Evolutionary conservation across 2,113 vertebrate species (phyloP).

Genomic region (Amazona guildingii): DNA sequence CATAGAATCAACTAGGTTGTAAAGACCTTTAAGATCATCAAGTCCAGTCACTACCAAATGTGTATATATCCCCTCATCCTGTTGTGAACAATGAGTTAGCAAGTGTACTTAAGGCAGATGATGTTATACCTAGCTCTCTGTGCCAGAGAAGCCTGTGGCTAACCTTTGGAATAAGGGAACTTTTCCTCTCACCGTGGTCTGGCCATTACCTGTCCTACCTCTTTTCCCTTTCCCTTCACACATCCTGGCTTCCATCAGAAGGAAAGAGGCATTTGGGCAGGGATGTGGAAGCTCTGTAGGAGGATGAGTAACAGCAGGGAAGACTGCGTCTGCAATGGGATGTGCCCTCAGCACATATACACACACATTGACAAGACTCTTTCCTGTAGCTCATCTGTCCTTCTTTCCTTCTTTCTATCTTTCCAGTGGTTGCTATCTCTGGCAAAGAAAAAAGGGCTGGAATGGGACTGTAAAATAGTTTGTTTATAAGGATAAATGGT

Average conservation of each 20-base stretch:
- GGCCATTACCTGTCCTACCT: neutral
- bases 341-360: neutral
- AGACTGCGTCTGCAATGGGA: rapidly evolving
- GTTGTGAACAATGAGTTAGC: neutral
- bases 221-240: neutral
- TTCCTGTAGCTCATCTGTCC: neutral
- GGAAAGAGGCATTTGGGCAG: neutral
- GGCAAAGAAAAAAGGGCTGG: neutral
- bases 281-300: neutral
- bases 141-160: neutral
- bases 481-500: neutral
- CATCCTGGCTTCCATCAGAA: neutral
- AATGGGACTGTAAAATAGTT: neutral
- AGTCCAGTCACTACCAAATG: neutral
- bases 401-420: neutral
- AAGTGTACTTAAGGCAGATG: neutral
- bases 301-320: neutral
- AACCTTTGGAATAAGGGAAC: neutral
- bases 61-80: rapidly evolving
- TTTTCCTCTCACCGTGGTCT: neutral
- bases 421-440: neutral
- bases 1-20: neutral
- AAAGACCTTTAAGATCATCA: neutral
- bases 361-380: neutral
- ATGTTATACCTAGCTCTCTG: neutral